Conservation (phyloP, 2,113 vertebrate species). For the Megaleporinus macrocephalus region DNA sequence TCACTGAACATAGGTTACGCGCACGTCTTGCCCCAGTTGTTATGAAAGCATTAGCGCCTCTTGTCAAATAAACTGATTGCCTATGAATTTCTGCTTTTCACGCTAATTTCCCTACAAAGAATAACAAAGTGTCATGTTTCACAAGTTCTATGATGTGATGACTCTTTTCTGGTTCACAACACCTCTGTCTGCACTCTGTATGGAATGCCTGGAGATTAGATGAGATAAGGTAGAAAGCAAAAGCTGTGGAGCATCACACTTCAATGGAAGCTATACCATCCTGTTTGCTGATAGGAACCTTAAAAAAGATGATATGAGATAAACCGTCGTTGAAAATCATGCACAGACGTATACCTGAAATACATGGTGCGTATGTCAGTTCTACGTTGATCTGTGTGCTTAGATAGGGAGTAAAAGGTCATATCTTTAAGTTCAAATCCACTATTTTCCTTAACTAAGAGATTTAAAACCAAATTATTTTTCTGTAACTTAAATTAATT, state of each 20-base stretch:
- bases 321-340: neutral
- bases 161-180: slow-evolving; percentile 12
- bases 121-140: neutral
- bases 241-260: slow-evolving; percentile 22
- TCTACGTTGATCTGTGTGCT: neutral
- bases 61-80: slow-evolving; percentile 8
- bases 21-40: neutral
- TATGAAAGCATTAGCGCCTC: neutral
- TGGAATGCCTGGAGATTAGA: neutral
- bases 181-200: slow-evolving; percentile 4
- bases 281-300: slow-evolving; percentile 18
- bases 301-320: slow-evolving; percentile 3
- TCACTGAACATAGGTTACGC: neutral
- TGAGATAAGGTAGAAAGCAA: slow-evolving; percentile 9
- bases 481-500: too few relatives aligned
- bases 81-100: neutral
- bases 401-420: neutral
- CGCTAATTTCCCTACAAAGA: slow-evolving; percentile 17
- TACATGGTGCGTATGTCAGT: neutral
- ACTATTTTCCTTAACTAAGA: neutral
- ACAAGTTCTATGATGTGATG: neutral
- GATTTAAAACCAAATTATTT: too few relatives aligned
- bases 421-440: neutral
- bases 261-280: neutral
- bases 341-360: neutral